Evolutionary conservation across 2,888 invertebrate genomes (phyloP).

Genomic region (Nudaria mundana): DNA sequence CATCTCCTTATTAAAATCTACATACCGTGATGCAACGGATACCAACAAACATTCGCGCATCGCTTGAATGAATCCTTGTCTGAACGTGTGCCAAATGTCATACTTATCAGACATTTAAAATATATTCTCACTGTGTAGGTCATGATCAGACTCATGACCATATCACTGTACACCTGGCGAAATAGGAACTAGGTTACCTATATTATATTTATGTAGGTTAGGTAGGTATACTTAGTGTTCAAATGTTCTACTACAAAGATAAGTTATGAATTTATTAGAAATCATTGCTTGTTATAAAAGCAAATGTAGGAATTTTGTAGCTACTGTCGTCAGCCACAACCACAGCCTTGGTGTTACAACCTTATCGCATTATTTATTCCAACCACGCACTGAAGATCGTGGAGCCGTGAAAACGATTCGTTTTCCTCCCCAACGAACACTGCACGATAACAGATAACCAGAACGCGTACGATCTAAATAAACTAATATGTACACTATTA

Average conservation of each 20-base stretch:
- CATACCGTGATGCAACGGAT: slow-evolving; percentile 31
- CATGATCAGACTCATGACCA: slow-evolving; percentile 54
- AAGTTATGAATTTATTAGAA: slow-evolving; percentile 17
- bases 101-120: slow-evolving; percentile 39
- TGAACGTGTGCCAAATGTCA: slow-evolving; percentile 62
- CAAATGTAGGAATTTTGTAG: slow-evolving; percentile 29
- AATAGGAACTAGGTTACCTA: slow-evolving; percentile 12
- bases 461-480: slow-evolving; percentile 44
- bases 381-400: slow-evolving; percentile 50
- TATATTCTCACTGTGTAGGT: slow-evolving; percentile 66
- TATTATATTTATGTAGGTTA: slow-evolving; percentile 4
- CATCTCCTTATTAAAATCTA: slow-evolving; percentile 11
- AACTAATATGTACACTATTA: too few relatives aligned
- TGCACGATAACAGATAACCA: slow-evolving; percentile 44
- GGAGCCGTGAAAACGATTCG: slow-evolving; percentile 64
- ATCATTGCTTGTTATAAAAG: slow-evolving; percentile 18
- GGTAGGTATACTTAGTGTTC: slow-evolving; percentile 7
- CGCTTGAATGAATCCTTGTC: slow-evolving; percentile 66
- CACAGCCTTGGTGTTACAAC: slow-evolving; percentile 38
- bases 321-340: slow-evolving; percentile 33
- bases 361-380: slow-evolving; percentile 62
- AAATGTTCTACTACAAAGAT: slow-evolving; percentile 19
- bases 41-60: slow-evolving; percentile 37
- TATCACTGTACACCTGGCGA: slow-evolving; percentile 43
- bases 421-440: slow-evolving; percentile 46